Evolutionary conservation across 2,113 vertebrate genomes (phyloP).

Genomic region (Ranitomeya variabilis): DNA sequence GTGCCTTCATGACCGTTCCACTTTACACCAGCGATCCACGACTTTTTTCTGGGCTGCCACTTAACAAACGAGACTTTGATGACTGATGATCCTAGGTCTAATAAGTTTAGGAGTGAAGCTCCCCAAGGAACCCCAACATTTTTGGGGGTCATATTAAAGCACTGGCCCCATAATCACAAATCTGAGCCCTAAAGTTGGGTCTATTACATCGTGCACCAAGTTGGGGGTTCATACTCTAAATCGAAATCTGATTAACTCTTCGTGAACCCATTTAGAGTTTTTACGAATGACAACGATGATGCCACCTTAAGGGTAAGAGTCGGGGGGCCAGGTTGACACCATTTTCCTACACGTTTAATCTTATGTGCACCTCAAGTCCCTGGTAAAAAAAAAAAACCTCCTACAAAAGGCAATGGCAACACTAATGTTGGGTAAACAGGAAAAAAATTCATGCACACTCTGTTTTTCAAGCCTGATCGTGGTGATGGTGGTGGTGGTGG

Average conservation of each 20-base stretch:
- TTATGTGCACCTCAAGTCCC: too few relatives aligned
- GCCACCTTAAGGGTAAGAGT: neutral
- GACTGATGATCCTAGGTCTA: too few relatives aligned
- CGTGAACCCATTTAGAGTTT: neutral
- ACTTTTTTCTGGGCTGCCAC: neutral
- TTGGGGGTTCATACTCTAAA: too few relatives aligned
- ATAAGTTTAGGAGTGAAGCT: neutral
- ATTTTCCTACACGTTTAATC: neutral
- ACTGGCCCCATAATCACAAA: neutral
- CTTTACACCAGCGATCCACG: neutral
- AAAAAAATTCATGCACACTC: conserved; percentile 59
- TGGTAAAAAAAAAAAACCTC: too few relatives aligned
- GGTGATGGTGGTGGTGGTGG: neutral
- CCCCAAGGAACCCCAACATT: neutral
- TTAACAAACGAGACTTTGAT: neutral
- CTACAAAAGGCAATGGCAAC: too few relatives aligned
- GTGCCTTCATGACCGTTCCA: neutral
- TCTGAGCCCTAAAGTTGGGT: neutral
- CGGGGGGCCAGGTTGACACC: neutral
- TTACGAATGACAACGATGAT: neutral
- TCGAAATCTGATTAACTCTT: neutral
- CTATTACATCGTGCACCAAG: neutral
- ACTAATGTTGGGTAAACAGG: neutral
- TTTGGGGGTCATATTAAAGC: too few relatives aligned
- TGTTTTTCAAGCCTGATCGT: neutral